phyloP scores from a whole-genome alignment of 2,113 vertebrate genomes.

The Dipodomys spectabilis region DNA sequence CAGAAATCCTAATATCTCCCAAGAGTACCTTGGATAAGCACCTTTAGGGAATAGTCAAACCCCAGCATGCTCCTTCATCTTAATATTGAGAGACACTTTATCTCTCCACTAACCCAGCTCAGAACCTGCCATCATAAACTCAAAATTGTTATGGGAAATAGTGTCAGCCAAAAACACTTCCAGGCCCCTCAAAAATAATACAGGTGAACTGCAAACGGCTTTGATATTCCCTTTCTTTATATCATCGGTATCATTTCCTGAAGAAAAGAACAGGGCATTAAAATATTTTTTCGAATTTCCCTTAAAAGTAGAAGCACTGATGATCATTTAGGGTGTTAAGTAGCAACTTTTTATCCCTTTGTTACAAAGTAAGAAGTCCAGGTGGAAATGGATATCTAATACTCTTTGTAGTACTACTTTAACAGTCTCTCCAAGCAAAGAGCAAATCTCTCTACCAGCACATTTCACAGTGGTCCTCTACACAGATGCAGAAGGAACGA shows the following conservation, averaged over 20 bases:
- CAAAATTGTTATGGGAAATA: background rate
- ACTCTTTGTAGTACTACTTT: background rate
- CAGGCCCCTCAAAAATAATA: background rate
- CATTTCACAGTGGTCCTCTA: background rate
- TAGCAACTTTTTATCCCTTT: background rate
- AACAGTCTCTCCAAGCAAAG: background rate
- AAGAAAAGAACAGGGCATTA: background rate
- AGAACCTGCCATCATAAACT: background rate
- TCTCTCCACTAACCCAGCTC: background rate
- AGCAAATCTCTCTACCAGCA: background rate
- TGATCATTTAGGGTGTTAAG: background rate
- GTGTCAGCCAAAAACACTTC: background rate
- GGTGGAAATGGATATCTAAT: background rate
- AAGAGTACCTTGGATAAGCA: too few species aligned
- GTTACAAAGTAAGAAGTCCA: conserved; percentile 10
- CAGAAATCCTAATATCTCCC: background rate
- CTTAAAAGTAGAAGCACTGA: background rate
- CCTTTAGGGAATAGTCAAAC: background rate
- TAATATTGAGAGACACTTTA: background rate
- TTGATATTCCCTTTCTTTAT: background rate
- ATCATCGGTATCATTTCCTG: background rate
- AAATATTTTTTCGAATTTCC: background rate
- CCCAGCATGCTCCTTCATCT: background rate
- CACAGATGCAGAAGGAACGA: background rate
- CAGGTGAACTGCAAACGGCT: background rate